A percentile compares a stretch with the other conserved stretches of the same genome.
Evolutionary conservation across 2,888 invertebrate genomes (phyloP).

Genomic region (Cyaniris semiargus): DNA sequence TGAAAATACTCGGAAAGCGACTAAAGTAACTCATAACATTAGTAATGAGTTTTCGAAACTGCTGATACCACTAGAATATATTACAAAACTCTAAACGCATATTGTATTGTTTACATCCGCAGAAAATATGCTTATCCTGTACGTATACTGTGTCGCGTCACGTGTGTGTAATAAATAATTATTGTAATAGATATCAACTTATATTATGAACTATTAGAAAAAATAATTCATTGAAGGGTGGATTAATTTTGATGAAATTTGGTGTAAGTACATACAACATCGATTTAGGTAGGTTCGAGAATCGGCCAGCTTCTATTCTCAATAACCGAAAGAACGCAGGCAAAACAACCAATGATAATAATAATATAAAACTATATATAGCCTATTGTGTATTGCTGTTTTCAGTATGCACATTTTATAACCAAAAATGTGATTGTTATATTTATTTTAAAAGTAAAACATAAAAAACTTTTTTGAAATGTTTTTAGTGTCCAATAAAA

Average conservation of each 20-base stretch:
- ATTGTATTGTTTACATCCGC: not conserved
- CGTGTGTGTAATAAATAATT: not conserved
- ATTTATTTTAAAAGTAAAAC: not conserved
- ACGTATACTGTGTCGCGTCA: not conserved
- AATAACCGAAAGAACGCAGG: not conserved
- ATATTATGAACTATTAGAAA: not conserved
- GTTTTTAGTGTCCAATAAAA: conserved; percentile 13
- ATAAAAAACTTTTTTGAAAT: not conserved
- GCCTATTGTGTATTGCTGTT: not conserved
- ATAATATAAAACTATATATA: too few relatives aligned
- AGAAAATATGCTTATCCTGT: not conserved
- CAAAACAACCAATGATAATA: not conserved
- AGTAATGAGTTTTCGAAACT: conserved; percentile 11
- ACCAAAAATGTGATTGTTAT: not conserved
- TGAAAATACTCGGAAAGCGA: conserved; percentile 15
- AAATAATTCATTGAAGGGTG: not conserved
- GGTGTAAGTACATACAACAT: too few relatives aligned
- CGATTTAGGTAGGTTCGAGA: too few relatives aligned
- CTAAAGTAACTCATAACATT: conserved; percentile 13
- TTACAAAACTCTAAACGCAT: conserved; percentile 23
- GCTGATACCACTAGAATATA: not conserved
- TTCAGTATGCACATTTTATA: not conserved
- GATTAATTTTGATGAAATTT: too few relatives aligned
- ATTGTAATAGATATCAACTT: not conserved
- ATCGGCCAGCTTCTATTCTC: not conserved